Conservation (phyloP, 2,113 vertebrate genomes). For the Nothobranchius furzeri region DNA sequence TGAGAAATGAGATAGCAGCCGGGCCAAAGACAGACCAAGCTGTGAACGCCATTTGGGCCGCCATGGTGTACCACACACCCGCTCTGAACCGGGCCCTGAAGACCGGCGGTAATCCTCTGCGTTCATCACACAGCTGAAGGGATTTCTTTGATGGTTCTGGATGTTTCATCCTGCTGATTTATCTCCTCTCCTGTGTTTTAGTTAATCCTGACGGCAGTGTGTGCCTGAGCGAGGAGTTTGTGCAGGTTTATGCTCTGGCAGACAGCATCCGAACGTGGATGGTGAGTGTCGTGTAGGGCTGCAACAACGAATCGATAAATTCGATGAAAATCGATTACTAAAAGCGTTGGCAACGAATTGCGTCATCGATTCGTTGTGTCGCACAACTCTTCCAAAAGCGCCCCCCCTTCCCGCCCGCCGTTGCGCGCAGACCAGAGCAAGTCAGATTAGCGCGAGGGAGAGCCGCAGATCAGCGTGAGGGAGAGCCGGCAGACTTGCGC, state of each 20-base stretch:
- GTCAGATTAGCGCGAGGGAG: too few species aligned
- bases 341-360: too few species aligned
- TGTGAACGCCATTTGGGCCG: conserved; percentile 95
- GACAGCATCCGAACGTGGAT: conserved; percentile 97
- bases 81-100: conserved; percentile 87
- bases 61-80: conserved; percentile 94
- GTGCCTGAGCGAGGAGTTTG: conserved; percentile 86
- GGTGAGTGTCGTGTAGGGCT: conserved; percentile 87
- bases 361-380: too few species aligned
- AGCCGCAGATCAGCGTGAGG: too few species aligned
- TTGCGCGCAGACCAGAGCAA: too few species aligned
- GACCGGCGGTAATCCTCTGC: conserved; percentile 84
- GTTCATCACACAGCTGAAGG: not conserved
- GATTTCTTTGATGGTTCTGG: not conserved
- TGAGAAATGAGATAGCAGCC: conserved; percentile 88
- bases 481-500: too few species aligned
- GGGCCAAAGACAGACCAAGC: conserved; percentile 93
- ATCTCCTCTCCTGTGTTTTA: conserved; percentile 42
- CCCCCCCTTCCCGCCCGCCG: too few species aligned
- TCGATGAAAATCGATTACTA: too few species aligned
- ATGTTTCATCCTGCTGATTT: not conserved
- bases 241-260: conserved; percentile 88
- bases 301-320: too few species aligned
- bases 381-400: too few species aligned
- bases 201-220: conserved; percentile 86